phyloP scores from a whole-genome alignment of 2,797 vertebrate species.

The Tenualosa ilisha region DNA sequence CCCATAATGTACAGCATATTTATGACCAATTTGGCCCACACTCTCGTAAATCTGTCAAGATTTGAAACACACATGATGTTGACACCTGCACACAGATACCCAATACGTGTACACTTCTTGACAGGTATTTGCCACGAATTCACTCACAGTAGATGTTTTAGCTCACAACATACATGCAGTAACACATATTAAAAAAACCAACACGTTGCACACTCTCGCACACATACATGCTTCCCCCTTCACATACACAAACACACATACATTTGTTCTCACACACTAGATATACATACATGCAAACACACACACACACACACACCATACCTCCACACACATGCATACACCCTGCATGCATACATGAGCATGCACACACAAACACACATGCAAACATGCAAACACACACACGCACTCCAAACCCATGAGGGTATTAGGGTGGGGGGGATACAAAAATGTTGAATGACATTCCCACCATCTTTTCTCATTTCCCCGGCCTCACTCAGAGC shows the following conservation, averaged over 20 bases:
- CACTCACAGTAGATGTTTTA: not conserved
- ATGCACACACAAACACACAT: not conserved
- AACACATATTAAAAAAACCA: too few species aligned
- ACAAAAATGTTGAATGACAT: constrained; percentile 8
- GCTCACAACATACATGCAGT: not conserved
- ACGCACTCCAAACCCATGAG: not conserved
- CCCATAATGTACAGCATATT: constrained; percentile 40
- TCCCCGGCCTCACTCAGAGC: constrained; percentile 24
- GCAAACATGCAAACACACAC: not conserved
- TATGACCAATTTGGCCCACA: constrained; percentile 46
- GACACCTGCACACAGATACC: constrained; percentile 15
- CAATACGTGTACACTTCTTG: constrained; percentile 21
- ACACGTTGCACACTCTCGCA: too few species aligned
- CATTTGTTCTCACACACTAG: not conserved
- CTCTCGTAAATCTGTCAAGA: constrained; percentile 49
- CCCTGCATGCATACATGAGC: not conserved
- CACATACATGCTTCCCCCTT: not conserved
- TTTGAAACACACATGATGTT: constrained; percentile 48
- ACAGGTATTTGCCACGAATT: constrained; percentile 13
- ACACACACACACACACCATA: constrained; percentile 32
- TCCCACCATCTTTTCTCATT: not conserved
- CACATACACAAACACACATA: not conserved
- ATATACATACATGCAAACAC: not conserved
- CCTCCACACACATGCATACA: not conserved
- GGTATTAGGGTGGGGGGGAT: not conserved